Base-by-base conservation (phyloP, 2,797 vertebrate genomes). In the Loris lydekkerianus region DNA sequence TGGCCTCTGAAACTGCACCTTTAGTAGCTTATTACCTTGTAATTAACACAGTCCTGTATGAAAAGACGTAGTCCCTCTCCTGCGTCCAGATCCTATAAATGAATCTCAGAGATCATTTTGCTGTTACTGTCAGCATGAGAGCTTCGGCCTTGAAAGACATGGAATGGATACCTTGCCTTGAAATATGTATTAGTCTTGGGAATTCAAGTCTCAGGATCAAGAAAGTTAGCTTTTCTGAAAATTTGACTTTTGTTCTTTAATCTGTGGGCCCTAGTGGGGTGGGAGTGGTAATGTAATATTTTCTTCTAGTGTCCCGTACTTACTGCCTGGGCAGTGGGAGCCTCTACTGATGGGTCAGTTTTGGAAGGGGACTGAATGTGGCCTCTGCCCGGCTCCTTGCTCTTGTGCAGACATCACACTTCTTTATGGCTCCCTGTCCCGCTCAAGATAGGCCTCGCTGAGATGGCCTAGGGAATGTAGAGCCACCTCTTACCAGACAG, bases 171-270 rank as follows among this genome's bases (percentile, higher is more conserved):
- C 4, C 8, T 49, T 69, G 9, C 21, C 69, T 95, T 91, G 61
- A 81, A 70, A 67, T 88, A 77, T 29, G 56, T 86, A 8, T 69
- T 46, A 43, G 31, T 40, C 53, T 21, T 34, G 15, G 11, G 10
- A 93, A 93, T 46, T 86, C 31, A 93, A 89, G 13, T 84, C 43
- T 95, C 31, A 86, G 21, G 29, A 15, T 17, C 4, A 72, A 43
- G 75, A 85, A 78, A 78, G 17, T 1, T 46, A 34, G 17, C 4
- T 94, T 86, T 91, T 65, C 63, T 73, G 46, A 40, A 11, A 86
- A 86, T 25, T 3, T 56, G 2, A 73, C 40, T 63, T 61, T 18
- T 31, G 37, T 49, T 72, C 25, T 23, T 37, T 37, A 69, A 40
- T 53, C n/a, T 91, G 85, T 85, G 69, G n/a, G 43, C 10, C n/a